phyloP scores from a whole-genome alignment of 2,797 vertebrate genomes.

The Gobionotothen gibberifrons region DNA sequence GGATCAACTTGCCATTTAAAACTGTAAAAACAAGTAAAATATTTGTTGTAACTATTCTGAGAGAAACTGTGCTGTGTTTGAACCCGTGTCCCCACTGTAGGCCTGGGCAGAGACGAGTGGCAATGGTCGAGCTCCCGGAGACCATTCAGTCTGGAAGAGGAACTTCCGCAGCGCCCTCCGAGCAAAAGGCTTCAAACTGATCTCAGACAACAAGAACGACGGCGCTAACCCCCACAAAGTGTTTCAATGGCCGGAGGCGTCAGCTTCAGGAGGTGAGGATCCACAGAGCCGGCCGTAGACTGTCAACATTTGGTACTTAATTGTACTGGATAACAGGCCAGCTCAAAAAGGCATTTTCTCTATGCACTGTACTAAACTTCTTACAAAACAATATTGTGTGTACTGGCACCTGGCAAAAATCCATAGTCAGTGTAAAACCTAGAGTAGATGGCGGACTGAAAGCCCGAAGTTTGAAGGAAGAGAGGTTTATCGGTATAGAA shows the following conservation, averaged over 20 bases:
- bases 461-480: too few relatives aligned
- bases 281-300: neutral
- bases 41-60: too few relatives aligned
- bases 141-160: slow-evolving; percentile 90
- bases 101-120: slow-evolving; percentile 90
- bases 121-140: slow-evolving; percentile 72
- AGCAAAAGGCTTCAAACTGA: slow-evolving; percentile 81
- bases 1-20: neutral
- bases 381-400: neutral
- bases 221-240: slow-evolving; percentile 87
- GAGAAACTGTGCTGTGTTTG: too few relatives aligned
- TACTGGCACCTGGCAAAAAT: too few relatives aligned
- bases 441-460: too few relatives aligned
- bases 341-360: neutral
- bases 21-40: too few relatives aligned
- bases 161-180: slow-evolving; percentile 92
- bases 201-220: slow-evolving; percentile 85
- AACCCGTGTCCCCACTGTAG: slow-evolving; percentile 61
- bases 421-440: too few relatives aligned
- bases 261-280: slow-evolving; percentile 65
- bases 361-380: neutral
- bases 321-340: neutral
- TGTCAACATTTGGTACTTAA: slow-evolving; percentile 8
- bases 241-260: slow-evolving; percentile 76
- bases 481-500: too few relatives aligned